Conservation (phyloP, 2,888 invertebrate species). For the Hemistola chrysoprasaria region DNA sequence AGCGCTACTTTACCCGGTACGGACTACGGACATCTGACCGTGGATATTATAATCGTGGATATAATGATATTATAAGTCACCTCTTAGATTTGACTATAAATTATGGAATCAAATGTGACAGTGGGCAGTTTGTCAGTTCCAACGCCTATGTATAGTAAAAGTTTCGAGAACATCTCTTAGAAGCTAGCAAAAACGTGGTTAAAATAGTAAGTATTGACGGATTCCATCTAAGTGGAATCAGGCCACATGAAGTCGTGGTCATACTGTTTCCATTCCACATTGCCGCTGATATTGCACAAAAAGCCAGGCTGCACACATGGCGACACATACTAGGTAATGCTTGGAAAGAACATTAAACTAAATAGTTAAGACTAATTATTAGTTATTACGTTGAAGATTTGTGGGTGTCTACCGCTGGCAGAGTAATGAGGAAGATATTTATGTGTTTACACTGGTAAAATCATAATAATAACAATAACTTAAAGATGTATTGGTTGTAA, state of each 20-base stretch:
- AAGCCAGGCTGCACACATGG: conserved; percentile 26
- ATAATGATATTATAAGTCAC: no score
- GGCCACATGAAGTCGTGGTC: background rate
- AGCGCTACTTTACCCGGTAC: conserved; percentile 8
- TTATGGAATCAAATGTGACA: no score
- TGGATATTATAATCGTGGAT: no score
- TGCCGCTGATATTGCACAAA: conserved; percentile 24
- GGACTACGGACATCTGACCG: background rate
- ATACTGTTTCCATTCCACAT: conserved; percentile 8
- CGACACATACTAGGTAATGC: conserved; percentile 23
- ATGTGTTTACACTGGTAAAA: background rate
- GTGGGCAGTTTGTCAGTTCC: no score
- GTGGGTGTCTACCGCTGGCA: conserved; percentile 2
- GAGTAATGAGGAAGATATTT: background rate
- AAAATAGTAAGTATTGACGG: no score
- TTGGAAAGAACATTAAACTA: conserved; percentile 24
- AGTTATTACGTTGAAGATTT: conserved; percentile 11
- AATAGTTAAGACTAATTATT: conserved; percentile 16
- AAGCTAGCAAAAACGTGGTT: no score
- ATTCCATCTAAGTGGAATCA: no score
- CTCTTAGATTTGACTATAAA: no score
- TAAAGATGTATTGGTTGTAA: no score
- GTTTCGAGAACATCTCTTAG: no score
- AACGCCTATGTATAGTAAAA: no score
- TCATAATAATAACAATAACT: conserved; percentile 2